Conservation (phyloP, 2,113 vertebrate species). For the Platycercus adscitus region DNA sequence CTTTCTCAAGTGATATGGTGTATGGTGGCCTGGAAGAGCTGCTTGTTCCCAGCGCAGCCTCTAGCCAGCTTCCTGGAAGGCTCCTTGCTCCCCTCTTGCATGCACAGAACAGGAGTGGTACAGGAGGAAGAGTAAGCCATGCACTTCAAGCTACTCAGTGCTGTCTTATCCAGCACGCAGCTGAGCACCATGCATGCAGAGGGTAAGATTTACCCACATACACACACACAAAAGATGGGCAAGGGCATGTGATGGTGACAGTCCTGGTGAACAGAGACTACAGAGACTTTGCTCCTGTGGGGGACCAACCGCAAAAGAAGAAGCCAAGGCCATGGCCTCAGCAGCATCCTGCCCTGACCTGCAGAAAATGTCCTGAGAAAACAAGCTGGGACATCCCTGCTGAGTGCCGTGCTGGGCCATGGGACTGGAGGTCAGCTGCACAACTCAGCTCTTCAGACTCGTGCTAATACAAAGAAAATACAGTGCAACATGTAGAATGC, state of each 20-base stretch:
- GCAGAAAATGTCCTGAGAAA: not conserved
- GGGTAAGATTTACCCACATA: not conserved
- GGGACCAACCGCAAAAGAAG: not conserved
- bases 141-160: not conserved
- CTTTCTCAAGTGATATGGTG: not conserved
- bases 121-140: not conserved
- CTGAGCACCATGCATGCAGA: rapidly evolving
- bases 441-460: not conserved
- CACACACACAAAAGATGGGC: not conserved
- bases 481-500: not conserved
- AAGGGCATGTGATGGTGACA: rapidly evolving
- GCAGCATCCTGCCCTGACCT: not conserved
- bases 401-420: rapidly evolving
- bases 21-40: not conserved
- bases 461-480: not conserved
- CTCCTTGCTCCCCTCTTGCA: not conserved
- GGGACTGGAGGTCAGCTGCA: not conserved
- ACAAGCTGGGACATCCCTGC: not conserved
- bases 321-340: not conserved
- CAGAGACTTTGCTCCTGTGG: not conserved
- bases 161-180: not conserved
- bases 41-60: not conserved
- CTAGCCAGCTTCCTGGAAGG: not conserved
- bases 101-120: not conserved
- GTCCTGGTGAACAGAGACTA: not conserved